phyloP scores from a whole-genome alignment of 2,888 invertebrate species.

The Urechis unicinctus region DNA sequence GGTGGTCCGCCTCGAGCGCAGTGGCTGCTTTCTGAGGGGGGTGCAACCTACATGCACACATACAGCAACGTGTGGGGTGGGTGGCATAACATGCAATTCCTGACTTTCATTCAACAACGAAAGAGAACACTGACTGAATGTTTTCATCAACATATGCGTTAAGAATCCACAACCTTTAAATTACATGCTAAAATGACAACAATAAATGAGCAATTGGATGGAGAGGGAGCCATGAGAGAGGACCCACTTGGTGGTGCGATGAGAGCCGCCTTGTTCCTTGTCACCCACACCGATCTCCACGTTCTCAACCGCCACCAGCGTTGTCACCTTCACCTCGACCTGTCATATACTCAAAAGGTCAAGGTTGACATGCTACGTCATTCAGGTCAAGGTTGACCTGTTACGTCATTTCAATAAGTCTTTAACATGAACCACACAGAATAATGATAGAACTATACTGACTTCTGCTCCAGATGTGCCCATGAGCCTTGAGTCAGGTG shows the following conservation, averaged over 20 bases:
- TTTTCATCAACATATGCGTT: too few species aligned
- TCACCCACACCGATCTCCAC: slow-evolving; percentile 84
- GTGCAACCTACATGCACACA: slow-evolving; percentile 62
- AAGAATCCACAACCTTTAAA: too few species aligned
- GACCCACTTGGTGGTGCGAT: slow-evolving; percentile 63
- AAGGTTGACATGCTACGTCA: neutral
- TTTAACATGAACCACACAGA: neutral
- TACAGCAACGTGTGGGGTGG: neutral
- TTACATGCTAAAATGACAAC: too few species aligned
- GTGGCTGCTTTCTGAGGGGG: slow-evolving; percentile 68
- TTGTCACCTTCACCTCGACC: slow-evolving; percentile 49
- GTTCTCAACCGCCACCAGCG: slow-evolving; percentile 58
- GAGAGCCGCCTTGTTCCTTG: slow-evolving; percentile 78
- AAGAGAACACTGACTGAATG: too few species aligned
- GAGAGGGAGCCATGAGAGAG: too few species aligned
- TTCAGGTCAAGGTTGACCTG: neutral
- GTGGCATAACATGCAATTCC: neutral
- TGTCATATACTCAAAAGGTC: neutral
- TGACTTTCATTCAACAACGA: neutral
- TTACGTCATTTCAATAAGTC: too few species aligned
- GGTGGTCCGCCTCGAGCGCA: slow-evolving; percentile 75
- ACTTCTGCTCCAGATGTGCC: slow-evolving; percentile 56
- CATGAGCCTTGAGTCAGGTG: slow-evolving; percentile 57
- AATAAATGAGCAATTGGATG: too few species aligned
- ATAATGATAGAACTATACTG: neutral